These are phyloP conservation scores for Empidonax traillii DNA, from an alignment of 2,113 vertebrate genomes.

Conservation along the genomic window DNA sequence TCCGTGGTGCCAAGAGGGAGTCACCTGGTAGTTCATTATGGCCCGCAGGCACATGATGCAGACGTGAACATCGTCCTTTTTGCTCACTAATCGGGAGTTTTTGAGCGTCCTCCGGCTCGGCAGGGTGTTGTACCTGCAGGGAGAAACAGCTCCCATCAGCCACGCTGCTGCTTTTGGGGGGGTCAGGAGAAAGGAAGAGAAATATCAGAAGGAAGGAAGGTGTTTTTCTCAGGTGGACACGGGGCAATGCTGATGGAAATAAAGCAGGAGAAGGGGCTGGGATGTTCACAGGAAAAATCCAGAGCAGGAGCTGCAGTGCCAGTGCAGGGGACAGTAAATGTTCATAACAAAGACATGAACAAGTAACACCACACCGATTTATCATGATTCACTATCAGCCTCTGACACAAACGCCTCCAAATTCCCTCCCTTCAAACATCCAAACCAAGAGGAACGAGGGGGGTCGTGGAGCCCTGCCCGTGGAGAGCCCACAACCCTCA, in stretches of 20 bases:
- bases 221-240: rapidly evolving
- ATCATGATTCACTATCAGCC: background rate
- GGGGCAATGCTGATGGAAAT: rapidly evolving
- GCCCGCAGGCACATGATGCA: slow-evolving; percentile 97
- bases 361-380: background rate
- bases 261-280: background rate
- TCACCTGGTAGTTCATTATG: slow-evolving; percentile 99
- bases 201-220: rapidly evolving
- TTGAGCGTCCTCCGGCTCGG: slow-evolving; percentile 93
- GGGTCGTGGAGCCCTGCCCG: background rate
- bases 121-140: slow-evolving; percentile 88
- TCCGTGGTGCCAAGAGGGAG: background rate
- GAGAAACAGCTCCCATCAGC: background rate
- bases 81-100: slow-evolving; percentile 93
- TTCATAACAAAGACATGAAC: background rate
- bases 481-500: rapidly evolving
- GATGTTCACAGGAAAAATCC: background rate
- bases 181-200: background rate
- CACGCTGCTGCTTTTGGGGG: rapidly evolving
- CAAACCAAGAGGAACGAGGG: background rate
- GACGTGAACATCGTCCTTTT: slow-evolving; percentile 96
- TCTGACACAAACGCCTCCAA: background rate
- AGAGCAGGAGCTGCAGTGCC: background rate
- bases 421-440: background rate
- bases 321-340: background rate